These are phyloP conservation scores for Drosophila rhopaloa DNA, from an alignment of 1,140 invertebrate genomes.

Conservation along the genomic window DNA sequence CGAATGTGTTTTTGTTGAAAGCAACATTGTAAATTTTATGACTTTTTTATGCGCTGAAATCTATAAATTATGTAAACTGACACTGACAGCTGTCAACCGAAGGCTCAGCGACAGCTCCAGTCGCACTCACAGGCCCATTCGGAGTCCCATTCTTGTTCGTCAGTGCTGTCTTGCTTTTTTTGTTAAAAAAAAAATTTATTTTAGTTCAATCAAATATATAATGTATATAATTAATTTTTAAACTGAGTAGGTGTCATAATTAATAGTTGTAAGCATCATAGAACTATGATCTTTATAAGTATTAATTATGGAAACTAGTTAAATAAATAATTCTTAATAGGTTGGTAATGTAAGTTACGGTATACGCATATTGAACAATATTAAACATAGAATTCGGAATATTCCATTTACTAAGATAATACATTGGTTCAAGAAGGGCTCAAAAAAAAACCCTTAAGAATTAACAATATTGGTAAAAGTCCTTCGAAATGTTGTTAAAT, in stretches of 20 bases:
- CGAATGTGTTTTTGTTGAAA: constrained; percentile 72
- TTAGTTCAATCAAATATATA: not conserved
- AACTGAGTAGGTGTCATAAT: not conserved
- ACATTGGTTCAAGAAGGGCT: too few species aligned
- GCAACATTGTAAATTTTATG: constrained; percentile 83
- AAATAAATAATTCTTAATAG: too few species aligned
- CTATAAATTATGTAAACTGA: constrained; percentile 83
- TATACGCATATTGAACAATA: too few species aligned
- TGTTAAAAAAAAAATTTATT: not conserved
- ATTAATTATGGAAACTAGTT: too few species aligned
- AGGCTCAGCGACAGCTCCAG: constrained; percentile 49
- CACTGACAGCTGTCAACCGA: constrained; percentile 80
- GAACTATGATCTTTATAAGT: too few species aligned
- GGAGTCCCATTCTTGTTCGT: constrained; percentile 9
- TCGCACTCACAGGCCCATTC: constrained; percentile 34
- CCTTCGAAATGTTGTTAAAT: too few species aligned
- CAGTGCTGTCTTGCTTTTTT: constrained; percentile 12
- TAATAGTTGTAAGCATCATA: too few species aligned
- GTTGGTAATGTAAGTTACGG: too few species aligned
- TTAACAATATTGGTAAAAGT: too few species aligned
- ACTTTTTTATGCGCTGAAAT: constrained; percentile 82
- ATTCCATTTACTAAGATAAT: too few species aligned
- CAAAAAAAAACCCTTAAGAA: too few species aligned
- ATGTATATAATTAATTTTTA: not conserved
- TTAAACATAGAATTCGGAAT: too few species aligned